Base-by-base conservation (phyloP, 2,888 invertebrate species). In the Masnerella sp. region DNA sequence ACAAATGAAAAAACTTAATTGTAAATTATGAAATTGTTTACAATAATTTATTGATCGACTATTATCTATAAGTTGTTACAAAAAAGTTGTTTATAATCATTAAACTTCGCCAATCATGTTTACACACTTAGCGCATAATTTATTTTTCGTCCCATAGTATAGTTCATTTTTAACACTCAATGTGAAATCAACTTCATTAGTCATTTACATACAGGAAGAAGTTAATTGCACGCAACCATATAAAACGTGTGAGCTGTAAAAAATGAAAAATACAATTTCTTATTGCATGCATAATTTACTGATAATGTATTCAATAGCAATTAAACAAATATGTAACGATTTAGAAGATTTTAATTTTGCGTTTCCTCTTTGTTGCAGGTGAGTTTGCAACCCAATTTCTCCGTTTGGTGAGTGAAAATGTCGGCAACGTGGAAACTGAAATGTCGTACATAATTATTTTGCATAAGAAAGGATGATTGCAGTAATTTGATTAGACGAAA, bases 131-230 rank as follows among this genome's bases (percentile, higher is more conserved):
- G 34, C n/a, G 12, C 34, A 59, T 42, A 62, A 49, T 62, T 64
- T 38, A 32, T 40, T 51, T 54, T 54, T 40, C 38, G 9, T n/a
- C 45, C 38, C 20, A 15, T 38, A 47, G 47, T 38, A 47, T 15
- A 49, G 25, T 25, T 9, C 7, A 25, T 43, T 69, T 69, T 52
- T 59, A 69, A 52, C 38, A 30, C 25, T 52, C 28, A 69, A 59
- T 61, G 61, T 61, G 69, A 69, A 54, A 58, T 61, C 54, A 54
- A 47, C 69, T 52, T 69, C 69, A 61, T 61, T 69, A 69, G 38
- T 61, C 45, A 69, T 69, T 69, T 69, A 69, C 69, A 69, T 61
- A 69, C 61, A 69, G 69, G 69, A 69, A 69, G 69, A 61, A 47
- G 47, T 61, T 69, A 61, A 69, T 61, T 61, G 61, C 69, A 69